These are phyloP conservation scores for Nyctalus aviator DNA, from an alignment of 2,797 vertebrate species.

Conservation along the genomic window DNA sequence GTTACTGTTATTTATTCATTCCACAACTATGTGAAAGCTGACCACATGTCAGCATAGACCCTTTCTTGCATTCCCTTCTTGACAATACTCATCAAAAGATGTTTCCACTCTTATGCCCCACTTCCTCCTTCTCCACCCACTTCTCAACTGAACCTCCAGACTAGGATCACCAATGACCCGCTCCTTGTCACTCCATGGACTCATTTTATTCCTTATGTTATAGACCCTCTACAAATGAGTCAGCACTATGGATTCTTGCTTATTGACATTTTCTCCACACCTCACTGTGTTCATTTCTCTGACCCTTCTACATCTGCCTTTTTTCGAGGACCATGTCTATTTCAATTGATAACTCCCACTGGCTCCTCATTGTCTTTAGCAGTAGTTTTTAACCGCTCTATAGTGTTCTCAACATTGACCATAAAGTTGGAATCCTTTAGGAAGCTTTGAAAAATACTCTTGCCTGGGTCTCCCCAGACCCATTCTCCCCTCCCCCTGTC, in stretches of 20 bases:
- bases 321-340: neutral
- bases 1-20: neutral
- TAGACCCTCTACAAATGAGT: neutral
- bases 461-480: neutral
- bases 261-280: neutral
- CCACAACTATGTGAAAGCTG: neutral
- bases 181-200: neutral
- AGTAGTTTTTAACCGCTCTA: neutral
- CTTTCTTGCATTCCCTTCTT: neutral
- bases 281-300: neutral
- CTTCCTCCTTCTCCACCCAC: neutral
- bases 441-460: neutral
- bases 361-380: neutral
- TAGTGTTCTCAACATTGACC: neutral
- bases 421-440: neutral
- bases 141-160: neutral
- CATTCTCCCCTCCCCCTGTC: rapidly evolving
- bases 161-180: neutral
- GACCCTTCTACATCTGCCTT: neutral
- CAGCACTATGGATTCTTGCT: neutral
- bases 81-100: neutral
- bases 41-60: neutral
- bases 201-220: neutral
- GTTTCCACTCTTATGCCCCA: neutral
- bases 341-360: neutral